Percentiles rank a stretch among this genome's conserved stretches.
Conservation (phyloP, 2,888 invertebrate genomes). For the Blastobasis lacticolella region DNA sequence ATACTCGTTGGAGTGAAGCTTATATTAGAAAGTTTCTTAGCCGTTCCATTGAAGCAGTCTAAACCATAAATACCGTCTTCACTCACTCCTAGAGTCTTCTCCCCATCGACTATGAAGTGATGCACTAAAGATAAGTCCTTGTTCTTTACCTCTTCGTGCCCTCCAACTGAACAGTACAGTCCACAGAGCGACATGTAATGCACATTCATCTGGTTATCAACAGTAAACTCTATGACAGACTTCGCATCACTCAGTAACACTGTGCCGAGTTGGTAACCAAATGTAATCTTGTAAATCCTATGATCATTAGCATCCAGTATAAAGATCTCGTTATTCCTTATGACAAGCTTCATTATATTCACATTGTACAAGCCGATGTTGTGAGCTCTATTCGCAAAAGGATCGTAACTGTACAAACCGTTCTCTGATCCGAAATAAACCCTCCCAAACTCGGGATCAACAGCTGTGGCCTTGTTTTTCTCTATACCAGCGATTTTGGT, state of each 20-base stretch:
- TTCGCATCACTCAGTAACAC: conserved; percentile 38
- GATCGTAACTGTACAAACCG: conserved; percentile 55
- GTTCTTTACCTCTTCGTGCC: conserved; percentile 45
- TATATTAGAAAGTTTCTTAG: conserved; percentile 36
- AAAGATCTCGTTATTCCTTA: conserved; percentile 55
- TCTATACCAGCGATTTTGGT: conserved; percentile 46
- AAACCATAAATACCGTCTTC: conserved; percentile 45
- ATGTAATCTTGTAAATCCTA: conserved; percentile 45
- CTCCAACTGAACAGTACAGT: conserved; percentile 41
- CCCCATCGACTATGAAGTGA: conserved; percentile 8
- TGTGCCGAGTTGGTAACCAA: conserved; percentile 27
- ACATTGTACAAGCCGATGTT: conserved; percentile 56
- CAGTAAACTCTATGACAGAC: conserved; percentile 53
- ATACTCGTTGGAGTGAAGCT: conserved; percentile 47
- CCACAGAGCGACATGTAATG: conserved; percentile 59
- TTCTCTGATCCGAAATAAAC: conserved; percentile 61
- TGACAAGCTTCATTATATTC: conserved; percentile 52
- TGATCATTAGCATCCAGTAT: conserved; percentile 56
- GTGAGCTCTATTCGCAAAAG: conserved; percentile 34
- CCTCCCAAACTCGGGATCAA: conserved; percentile 48
- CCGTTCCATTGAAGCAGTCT: conserved; percentile 52
- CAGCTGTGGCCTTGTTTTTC: conserved; percentile 55
- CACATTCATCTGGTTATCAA: conserved; percentile 46
- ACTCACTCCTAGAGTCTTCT: conserved; percentile 41
- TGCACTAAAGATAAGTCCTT: conserved; percentile 13